Evolutionary conservation across 2,113 vertebrate genomes (phyloP).

Genomic region (Brachyistius frenatus): DNA sequence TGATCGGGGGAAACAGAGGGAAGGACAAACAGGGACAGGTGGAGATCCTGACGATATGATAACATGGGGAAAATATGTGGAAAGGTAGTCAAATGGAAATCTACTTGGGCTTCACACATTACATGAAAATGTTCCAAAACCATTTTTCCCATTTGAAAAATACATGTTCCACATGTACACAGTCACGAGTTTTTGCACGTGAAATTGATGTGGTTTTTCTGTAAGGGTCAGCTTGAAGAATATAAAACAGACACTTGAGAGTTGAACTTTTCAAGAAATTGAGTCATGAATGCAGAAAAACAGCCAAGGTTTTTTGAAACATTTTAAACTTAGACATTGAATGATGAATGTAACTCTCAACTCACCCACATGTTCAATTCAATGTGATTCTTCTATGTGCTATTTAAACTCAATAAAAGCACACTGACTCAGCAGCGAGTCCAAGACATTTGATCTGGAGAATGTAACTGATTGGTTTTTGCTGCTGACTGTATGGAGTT

Average conservation of each 20-base stretch:
- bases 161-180: no score
- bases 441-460: conserved; percentile 7
- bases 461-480: not conserved
- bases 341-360: not conserved
- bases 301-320: conserved; percentile 15
- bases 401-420: not conserved
- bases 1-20: no score
- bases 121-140: no score
- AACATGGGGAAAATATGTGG: no score
- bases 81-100: no score
- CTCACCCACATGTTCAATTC: conserved; percentile 12
- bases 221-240: not conserved
- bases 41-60: no score
- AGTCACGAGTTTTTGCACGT: no score
- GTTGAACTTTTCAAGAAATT: conserved; percentile 15
- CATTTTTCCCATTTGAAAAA: no score
- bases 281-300: conserved; percentile 7
- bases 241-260: conserved; percentile 1
- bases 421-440: not conserved
- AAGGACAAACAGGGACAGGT: no score
- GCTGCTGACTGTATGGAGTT: not conserved
- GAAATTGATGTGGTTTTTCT: no score
- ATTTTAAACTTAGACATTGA: not conserved
- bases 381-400: not conserved
- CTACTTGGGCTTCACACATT: no score